Evolutionary conservation across 2,113 vertebrate genomes (phyloP), one percentile per base, ranked within the genome.

Genomic region (Bubalus kerabau): DNA sequence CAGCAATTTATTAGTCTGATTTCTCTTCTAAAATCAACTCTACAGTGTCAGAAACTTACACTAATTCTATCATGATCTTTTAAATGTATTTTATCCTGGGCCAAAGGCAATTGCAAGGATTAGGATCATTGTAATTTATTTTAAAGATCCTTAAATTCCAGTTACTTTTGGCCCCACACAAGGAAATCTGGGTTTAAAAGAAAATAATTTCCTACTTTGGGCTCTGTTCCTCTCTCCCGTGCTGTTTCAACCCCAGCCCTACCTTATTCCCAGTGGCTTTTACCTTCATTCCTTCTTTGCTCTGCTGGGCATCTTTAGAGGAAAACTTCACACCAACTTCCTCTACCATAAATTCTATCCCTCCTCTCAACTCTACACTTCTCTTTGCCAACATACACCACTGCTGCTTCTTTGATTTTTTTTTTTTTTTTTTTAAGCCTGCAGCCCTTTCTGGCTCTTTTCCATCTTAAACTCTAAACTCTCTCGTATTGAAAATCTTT

Each of bases 281-380:
- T 88, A 67, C 94, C 52, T 96, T 94, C 90, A 64, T 96, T 95
- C 94, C 89, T 96, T 81, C 88, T 97, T 82, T 90, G 80, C 96
- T 89, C 96, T 89, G 96, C 91, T 97, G 97, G 97, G 97, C 97
- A 86, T 97, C 91, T 97, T 98, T 89, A 94, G 95, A 98, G 97
- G 98, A 98, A 98, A 98, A 97, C 98, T 98, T 97, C 98, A 97
- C 96, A 97, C 94, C 36, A 21, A 78, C 96, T 98, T 98, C 98
- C 98, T 97, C 87, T 94, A 78, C 96, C 84, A 91, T 98, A 98
- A 98, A 98, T 98, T 95, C 87, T 81, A 80, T 97, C 91, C 94
- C 82, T 98, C 90, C 94, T 40, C 82, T 97, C 95, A 96, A 28
- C 91, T 96, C 95, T 93, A 24, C 95, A 78, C 89, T 92, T 94